Evolutionary conservation across 2,113 vertebrate genomes (phyloP).

Genomic region (Chaetorhynchus papuensis): DNA sequence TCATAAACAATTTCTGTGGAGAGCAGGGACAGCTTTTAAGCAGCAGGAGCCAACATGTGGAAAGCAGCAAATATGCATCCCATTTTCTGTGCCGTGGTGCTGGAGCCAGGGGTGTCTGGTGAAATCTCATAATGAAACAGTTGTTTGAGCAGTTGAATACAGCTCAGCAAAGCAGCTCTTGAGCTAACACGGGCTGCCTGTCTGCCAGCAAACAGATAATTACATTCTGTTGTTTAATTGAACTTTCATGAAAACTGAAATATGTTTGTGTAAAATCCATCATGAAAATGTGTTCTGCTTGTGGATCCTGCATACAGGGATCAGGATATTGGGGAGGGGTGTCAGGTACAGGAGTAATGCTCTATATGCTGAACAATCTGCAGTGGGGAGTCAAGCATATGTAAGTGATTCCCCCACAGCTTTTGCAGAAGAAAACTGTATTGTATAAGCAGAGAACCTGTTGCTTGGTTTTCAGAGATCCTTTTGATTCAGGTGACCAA

Average conservation of each 20-base stretch:
- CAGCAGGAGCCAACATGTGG: background rate
- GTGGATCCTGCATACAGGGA: background rate
- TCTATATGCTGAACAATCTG: background rate
- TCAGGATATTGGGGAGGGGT: background rate
- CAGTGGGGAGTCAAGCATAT: background rate
- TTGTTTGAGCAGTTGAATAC: background rate
- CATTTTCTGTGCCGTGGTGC: background rate
- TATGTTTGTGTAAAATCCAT: background rate
- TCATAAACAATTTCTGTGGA: background rate
- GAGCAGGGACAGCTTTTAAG: background rate
- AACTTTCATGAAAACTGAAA: background rate
- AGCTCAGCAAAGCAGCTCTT: background rate
- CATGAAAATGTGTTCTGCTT: background rate
- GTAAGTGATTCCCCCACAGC: background rate
- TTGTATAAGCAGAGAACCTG: background rate
- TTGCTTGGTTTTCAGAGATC: background rate
- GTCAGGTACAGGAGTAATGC: background rate
- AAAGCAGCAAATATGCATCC: background rate
- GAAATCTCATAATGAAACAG: background rate
- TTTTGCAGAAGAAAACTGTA: background rate
- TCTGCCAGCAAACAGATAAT: background rate
- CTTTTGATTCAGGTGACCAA: background rate
- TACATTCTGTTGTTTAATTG: background rate
- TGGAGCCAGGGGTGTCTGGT: background rate
- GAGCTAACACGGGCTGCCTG: background rate